phyloP scores from a whole-genome alignment of 2,797 vertebrate species.

The Nannoperca australis region DNA sequence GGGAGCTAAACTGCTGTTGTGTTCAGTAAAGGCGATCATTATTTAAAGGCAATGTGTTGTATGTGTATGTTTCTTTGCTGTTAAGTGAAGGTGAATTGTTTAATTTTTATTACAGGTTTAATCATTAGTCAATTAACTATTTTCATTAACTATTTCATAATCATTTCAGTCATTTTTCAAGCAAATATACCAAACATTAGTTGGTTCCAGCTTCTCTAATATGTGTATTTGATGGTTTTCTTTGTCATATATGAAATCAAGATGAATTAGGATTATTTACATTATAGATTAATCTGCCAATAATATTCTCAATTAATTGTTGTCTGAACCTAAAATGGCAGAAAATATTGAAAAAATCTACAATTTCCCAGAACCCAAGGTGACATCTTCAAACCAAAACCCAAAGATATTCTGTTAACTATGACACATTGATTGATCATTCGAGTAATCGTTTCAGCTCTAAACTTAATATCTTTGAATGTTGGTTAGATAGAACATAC shows the following conservation, averaged over 20 bases:
- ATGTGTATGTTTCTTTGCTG: neutral
- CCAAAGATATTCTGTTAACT: too few species aligned
- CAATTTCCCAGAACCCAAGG: too few species aligned
- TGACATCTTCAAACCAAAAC: neutral
- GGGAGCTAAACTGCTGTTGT: slow-evolving; percentile 9
- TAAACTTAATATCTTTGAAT: neutral
- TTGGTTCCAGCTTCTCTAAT: neutral
- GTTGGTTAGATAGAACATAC: neutral
- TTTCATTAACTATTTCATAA: neutral
- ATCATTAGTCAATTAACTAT: neutral
- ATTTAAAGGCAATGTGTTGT: neutral
- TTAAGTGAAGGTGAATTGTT: neutral
- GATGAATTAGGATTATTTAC: neutral
- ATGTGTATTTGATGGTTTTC: neutral
- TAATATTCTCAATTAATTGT: neutral
- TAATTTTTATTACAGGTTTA: too few species aligned
- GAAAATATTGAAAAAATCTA: neutral
- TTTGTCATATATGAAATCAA: neutral
- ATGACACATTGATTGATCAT: too few species aligned
- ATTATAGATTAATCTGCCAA: neutral
- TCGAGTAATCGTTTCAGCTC: neutral
- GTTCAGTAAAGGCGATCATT: slow-evolving; percentile 5
- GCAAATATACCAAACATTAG: neutral
- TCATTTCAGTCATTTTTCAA: neutral
- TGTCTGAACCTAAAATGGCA: neutral